Evolutionary conservation across 2,888 invertebrate species (phyloP).

Genomic region (Nymphalis urticae): DNA sequence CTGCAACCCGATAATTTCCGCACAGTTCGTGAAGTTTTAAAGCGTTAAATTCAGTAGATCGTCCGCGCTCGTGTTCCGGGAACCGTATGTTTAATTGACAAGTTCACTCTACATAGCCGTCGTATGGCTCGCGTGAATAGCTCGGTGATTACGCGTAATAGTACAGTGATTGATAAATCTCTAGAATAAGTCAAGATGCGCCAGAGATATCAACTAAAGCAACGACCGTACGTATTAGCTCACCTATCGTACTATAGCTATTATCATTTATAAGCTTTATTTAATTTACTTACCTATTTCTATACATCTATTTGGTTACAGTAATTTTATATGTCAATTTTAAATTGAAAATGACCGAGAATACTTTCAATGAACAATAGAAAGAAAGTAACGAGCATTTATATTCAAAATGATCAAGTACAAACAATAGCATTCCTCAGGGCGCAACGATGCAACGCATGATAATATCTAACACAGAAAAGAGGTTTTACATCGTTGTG

Average conservation of each 20-base stretch:
- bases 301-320: neutral
- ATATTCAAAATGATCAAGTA: constrained; percentile 46
- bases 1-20: constrained; percentile 63
- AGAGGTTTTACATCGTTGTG: constrained; percentile 23
- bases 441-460: constrained; percentile 45
- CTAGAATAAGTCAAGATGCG: constrained; percentile 58
- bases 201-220: constrained; percentile 77
- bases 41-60: constrained; percentile 21
- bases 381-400: constrained; percentile 57
- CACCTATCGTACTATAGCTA: constrained; percentile 17
- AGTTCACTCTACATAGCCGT: constrained; percentile 15
- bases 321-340: neutral
- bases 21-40: constrained; percentile 33
- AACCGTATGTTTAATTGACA: constrained; percentile 19
- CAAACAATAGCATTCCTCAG: constrained; percentile 66
- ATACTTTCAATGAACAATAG: constrained; percentile 60
- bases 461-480: constrained; percentile 40
- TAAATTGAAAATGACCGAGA: constrained; percentile 44
- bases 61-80: constrained; percentile 4
- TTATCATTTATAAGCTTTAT: neutral
- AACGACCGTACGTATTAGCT: constrained; percentile 72
- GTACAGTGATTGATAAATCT: constrained; percentile 29
- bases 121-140: constrained; percentile 30
- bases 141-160: constrained; percentile 27
- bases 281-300: neutral